These are phyloP conservation scores for Nannoperca australis DNA, from an alignment of 2,797 vertebrate genomes.

Conservation along the genomic window DNA sequence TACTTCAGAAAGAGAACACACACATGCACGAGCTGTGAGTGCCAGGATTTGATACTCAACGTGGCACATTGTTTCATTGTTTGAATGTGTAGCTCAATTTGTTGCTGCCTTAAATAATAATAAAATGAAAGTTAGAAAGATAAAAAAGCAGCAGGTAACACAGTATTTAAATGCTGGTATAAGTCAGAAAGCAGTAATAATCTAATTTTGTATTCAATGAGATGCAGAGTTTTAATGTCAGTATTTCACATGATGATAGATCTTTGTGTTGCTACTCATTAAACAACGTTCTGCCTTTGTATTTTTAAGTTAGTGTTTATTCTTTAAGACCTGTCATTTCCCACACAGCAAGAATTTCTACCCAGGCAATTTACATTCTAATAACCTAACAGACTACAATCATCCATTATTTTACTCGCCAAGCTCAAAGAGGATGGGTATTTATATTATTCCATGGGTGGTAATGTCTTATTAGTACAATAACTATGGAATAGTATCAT, in stretches of 20 bases:
- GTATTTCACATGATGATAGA: constrained; percentile 61
- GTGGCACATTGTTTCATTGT: constrained; percentile 34
- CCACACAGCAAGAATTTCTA: constrained; percentile 34
- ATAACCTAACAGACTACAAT: constrained; percentile 65
- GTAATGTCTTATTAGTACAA: constrained; percentile 38
- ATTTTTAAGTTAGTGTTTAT: constrained; percentile 60
- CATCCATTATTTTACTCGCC: constrained; percentile 62
- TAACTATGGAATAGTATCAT: constrained; percentile 13
- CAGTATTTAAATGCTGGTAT: constrained; percentile 11
- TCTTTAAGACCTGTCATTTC: constrained; percentile 52
- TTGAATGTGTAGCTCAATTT: constrained; percentile 42
- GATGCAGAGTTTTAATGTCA: constrained; percentile 61
- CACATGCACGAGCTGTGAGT: constrained; percentile 27
- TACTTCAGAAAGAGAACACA: constrained; percentile 47
- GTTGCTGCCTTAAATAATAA: constrained; percentile 24
- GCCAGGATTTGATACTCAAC: constrained; percentile 41
- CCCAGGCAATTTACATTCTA: constrained; percentile 67
- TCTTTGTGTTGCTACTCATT: constrained; percentile 59
- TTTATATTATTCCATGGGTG: constrained; percentile 50
- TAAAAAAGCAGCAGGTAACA: constrained; percentile 6
- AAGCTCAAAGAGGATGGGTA: constrained; percentile 41
- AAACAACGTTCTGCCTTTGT: constrained; percentile 55
- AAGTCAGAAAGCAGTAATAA: constrained; percentile 22
- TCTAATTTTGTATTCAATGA: constrained; percentile 52
- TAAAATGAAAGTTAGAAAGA: constrained; percentile 15